Conservation (phyloP, 2,797 vertebrate genomes). For the Liasis olivaceus region DNA sequence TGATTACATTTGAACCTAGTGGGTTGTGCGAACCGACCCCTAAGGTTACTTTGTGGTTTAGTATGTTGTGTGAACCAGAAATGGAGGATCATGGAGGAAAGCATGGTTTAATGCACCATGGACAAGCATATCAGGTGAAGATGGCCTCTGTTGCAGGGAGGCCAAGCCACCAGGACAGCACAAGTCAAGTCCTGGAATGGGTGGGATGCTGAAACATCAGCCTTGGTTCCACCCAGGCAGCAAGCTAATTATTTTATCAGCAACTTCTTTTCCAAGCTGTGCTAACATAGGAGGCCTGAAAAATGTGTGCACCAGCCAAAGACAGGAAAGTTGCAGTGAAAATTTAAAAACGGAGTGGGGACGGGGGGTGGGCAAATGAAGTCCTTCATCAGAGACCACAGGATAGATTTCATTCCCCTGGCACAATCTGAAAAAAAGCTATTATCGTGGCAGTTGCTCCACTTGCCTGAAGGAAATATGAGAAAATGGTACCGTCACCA, state of each 20-base stretch:
- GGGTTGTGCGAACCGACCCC: not conserved
- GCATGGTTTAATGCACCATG: too few species aligned
- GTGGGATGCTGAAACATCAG: too few species aligned
- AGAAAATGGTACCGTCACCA: constrained; percentile 50
- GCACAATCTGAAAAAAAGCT: not conserved
- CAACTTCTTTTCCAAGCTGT: too few species aligned
- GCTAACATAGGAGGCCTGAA: not conserved
- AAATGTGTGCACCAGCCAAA: not conserved
- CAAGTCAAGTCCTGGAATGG: too few species aligned
- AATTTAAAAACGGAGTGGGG: not conserved
- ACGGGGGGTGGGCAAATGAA: not conserved
- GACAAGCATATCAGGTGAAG: too few species aligned
- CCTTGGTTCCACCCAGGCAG: too few species aligned
- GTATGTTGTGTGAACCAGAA: too few species aligned
- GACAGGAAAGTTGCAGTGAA: not conserved
- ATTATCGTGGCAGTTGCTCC: constrained; percentile 39
- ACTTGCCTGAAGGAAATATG: constrained; percentile 51
- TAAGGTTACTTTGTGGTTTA: too few species aligned
- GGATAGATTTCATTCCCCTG: not conserved
- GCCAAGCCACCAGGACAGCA: too few species aligned
- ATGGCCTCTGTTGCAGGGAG: too few species aligned
- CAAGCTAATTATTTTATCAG: too few species aligned
- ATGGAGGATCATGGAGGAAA: too few species aligned
- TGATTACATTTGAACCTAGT: not conserved
- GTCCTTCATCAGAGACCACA: not conserved